Base-by-base conservation (phyloP, 2,113 vertebrate species). In the Carassius auratus region DNA sequence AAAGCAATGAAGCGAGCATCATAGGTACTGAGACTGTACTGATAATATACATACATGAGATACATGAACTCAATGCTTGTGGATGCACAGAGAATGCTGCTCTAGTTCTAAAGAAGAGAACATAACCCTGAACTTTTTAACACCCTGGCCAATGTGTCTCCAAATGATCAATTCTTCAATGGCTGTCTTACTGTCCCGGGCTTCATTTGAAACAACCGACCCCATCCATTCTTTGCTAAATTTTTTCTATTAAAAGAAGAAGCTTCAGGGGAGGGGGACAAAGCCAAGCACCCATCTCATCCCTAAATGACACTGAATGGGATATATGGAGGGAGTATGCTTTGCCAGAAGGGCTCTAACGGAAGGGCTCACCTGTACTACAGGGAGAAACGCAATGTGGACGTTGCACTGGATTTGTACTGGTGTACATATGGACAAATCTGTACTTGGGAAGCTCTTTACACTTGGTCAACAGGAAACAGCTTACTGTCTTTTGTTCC, bases 11-110 rank as follows among this genome's bases (percentile, higher is more conserved):
- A 82, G 61, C 68, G 33, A 42, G 68, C 3, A 12, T 23, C 26
- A 21, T 78, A 57, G 48, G 48, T 55, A 30, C 78, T 30, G 42
- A 79, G 78, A 74, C 61, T 78, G 64, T 78, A 77, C 69, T 66
- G 19, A 74, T 13, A 19, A 45, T 55, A 8, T 26, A 26, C 26
- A 26, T 26, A 26, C 26, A 26, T 26, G 26, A 42, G 52, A 62
- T 75, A 86, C 76, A 61, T 86, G 81, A 85, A 80, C 68, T 85
- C 77, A 81, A 79, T 81, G 61, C 81, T 76, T 69, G 77, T 45
- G 69, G 64, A 81, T 77, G 69, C 81, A 83, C 55, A 78, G 81
- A 74, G 68, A 86, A 86, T 71, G 82, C 85, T 68, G 76, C 76
- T 69, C 68, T 45, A 76, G 21, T 52, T 19, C 42, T 66, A 13